Base-by-base conservation (phyloP, 1,140 invertebrate species). In the Drosophila sp. region DNA sequence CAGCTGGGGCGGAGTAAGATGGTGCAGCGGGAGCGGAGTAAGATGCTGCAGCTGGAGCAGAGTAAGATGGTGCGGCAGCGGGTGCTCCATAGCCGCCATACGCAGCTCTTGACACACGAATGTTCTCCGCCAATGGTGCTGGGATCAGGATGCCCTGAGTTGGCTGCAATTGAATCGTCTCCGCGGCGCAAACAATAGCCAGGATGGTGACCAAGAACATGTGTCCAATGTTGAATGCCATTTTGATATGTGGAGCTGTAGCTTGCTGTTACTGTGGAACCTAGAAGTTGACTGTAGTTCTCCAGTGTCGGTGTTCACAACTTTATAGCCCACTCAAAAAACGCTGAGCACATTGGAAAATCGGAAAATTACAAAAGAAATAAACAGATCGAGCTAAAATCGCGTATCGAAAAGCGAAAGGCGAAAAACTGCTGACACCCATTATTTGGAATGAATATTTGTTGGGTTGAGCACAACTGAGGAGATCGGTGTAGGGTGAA, bases 161-260 rank as follows among this genome's bases (percentile, higher is more conserved):
- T 32, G 86, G 78, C 70, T 89, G 84, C 78, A 89, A 50, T 43
- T 90, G 86, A 57, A 89, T 90, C n/a, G 87, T 72, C 53, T 89
- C 86, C 5, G 67, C 61, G 9, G 59, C 53, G 41, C 78, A 78
- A 18, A 25, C 54, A 18, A 63, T 34, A 8, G 59, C 73, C 70
- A 89, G 25, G 41, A 67, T 18, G 43, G 58, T 48, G 63, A 61
- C 64, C 64, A 80, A 34, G 40, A 89, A 63, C 9, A 83, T 16
- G 27, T 83, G 73, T 62, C 58, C 61, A 48, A 89, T 59, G 50
- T 61, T 77, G 48, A 87, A 80, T 61, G 84, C 76, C 83, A 89
- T 89, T 45, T 32, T 41, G 38, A 6, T 54, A 14, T 36, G 65
- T 41, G 5, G 1, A 45, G 14, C 13, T 84, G 25, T 62, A 13